Percentiles rank a stretch among this genome's conserved stretches.
phyloP scores from a whole-genome alignment of 2,113 vertebrate species.

The Reinhardtius hippoglossoides region DNA sequence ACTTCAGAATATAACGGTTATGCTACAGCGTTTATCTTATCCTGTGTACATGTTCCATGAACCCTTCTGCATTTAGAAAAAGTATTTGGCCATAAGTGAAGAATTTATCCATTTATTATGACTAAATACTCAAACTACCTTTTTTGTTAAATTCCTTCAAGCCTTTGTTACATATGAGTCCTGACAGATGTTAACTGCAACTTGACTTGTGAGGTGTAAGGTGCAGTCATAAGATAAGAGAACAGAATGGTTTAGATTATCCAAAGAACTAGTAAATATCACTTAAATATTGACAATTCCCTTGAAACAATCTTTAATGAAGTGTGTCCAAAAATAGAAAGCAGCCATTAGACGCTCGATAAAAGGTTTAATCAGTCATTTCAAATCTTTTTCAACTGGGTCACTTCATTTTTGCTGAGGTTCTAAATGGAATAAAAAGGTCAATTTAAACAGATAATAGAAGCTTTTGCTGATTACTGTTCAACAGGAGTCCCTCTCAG shows the following conservation, averaged over 20 bases:
- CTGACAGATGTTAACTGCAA: too few species aligned
- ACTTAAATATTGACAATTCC: conserved; percentile 8
- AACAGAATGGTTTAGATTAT: conserved; percentile 1
- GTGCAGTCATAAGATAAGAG: background rate
- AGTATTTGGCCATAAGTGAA: background rate
- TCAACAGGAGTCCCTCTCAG: background rate
- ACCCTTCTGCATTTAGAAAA: background rate
- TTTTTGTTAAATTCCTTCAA: too few species aligned
- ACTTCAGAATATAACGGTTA: background rate
- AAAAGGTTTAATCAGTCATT: conserved; percentile 22
- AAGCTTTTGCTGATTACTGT: background rate
- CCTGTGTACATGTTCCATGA: background rate
- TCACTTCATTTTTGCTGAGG: background rate
- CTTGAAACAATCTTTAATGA: conserved; percentile 2
- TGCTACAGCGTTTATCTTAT: background rate
- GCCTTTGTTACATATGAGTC: too few species aligned
- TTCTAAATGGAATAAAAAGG: conserved; percentile 18
- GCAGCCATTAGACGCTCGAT: conserved; percentile 1
- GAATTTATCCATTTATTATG: too few species aligned
- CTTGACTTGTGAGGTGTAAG: background rate
- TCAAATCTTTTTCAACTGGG: conserved; percentile 10
- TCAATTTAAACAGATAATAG: background rate
- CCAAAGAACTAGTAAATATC: conserved; percentile 29
- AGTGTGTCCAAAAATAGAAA: conserved; percentile 18
- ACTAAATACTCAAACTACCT: too few species aligned